Conservation (phyloP, 2,113 vertebrate genomes). For the Sminthopsis crassicaudata region DNA sequence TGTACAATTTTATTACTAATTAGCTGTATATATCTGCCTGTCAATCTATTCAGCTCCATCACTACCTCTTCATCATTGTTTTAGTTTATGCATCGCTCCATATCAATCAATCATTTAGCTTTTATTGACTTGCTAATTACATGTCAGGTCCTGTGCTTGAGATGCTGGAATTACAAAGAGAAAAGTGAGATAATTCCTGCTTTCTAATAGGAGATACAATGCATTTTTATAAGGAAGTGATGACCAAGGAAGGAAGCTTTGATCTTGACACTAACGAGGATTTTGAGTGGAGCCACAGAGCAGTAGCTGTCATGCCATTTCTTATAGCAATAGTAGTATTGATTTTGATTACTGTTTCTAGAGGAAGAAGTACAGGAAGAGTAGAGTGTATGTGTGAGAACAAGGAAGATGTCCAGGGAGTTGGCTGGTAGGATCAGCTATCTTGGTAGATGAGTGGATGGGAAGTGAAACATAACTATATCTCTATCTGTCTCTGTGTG, state of each 20-base stretch:
- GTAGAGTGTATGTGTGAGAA: neutral
- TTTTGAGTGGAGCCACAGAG: neutral
- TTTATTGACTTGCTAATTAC: neutral
- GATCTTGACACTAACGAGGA: neutral
- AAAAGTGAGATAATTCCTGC: neutral
- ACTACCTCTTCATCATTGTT: neutral
- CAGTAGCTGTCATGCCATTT: neutral
- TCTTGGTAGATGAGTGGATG: neutral
- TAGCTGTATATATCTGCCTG: neutral
- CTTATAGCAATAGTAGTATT: neutral
- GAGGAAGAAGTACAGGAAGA: neutral
- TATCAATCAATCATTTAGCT: neutral
- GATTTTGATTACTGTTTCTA: neutral
- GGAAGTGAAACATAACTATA: neutral
- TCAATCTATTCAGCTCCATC: neutral
- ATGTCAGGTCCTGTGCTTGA: neutral
- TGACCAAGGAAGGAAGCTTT: neutral
- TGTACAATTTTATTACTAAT: neutral
- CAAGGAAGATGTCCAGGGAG: neutral
- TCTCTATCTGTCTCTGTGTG: neutral
- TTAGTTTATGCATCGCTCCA: neutral
- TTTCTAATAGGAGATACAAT: neutral
- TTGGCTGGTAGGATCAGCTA: neutral
- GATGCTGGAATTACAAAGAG: neutral
- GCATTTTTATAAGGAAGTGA: neutral